Evolutionary conservation across 2,797 vertebrate species (phyloP), one percentile per base, ranked within the genome.

Genomic region (Melanogrammus aeglefinus): DNA sequence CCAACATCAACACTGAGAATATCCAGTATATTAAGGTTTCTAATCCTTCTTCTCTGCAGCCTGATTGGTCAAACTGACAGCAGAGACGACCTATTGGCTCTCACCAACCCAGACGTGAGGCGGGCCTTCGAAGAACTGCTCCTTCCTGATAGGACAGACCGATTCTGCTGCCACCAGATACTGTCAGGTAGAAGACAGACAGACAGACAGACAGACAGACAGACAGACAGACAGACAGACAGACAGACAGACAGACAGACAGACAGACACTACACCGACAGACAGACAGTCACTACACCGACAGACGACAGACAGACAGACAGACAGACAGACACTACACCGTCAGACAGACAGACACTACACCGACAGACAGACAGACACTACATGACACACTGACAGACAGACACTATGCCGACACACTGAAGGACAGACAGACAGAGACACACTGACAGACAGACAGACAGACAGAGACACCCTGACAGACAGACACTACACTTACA

Each of bases 121-220:
- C 90, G 21, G 41, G 94, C 93, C 10, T 95, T 94, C 76, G 92
- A 94, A 77, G 86, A 89, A 39, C 91, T 95, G 16, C 93, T 96
- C 31, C 89, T 96, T 74, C 93, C 88, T 5, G 83, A 83, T n/a
- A 85, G 86, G 0, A 87, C 76, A 0, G 89, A 94, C 74, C 82
- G 86, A 84, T 87, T 10, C 84, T 91, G 85, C 33, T 94, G 94
- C 41, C 95, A 96, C 69, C 57, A 93, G 2, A 78, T 96, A 2
- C 82, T 96, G 14, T 94, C 96, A 88, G 96, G 88, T 92, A 86
- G 76, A 38, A 6, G 7, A 24, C 29, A 31, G 47, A 72, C 3
- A 73, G 75, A 73, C 69, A 73, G 33, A 31, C 31, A 47, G 39
- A 36, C 70, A 24, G 18, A 75, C 63, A n/a, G 6, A 47, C 29